These are phyloP conservation scores for Lonchura striata DNA, from an alignment of 2,113 vertebrate genomes.

Conservation along the genomic window DNA sequence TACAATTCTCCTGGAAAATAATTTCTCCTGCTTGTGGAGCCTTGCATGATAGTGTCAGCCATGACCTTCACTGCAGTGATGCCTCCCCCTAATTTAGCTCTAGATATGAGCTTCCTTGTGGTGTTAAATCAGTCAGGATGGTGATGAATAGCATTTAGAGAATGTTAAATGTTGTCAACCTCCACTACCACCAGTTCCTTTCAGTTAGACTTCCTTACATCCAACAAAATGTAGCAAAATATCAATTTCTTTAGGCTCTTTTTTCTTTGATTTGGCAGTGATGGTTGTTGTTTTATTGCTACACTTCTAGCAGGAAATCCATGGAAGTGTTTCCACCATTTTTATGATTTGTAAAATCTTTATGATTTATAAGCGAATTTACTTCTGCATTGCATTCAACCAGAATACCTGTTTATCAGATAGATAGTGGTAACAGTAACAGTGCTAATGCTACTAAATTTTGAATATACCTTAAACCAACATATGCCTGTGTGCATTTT, in stretches of 20 bases:
- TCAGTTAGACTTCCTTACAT: not conserved
- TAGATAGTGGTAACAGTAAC: not conserved
- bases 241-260: not conserved
- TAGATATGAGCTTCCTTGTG: not conserved
- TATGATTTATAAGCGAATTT: not conserved
- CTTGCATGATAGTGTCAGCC: not conserved
- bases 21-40: not conserved
- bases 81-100: not conserved
- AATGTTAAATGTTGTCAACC: not conserved
- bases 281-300: not conserved
- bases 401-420: not conserved
- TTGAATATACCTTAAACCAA: not conserved
- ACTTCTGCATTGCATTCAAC: fast-evolving
- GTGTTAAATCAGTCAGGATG: not conserved
- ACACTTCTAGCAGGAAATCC: not conserved
- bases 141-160: not conserved
- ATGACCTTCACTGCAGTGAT: not conserved
- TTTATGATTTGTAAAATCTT: not conserved
- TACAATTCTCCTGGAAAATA: not conserved
- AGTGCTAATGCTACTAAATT: not conserved
- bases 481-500: not conserved
- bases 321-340: not conserved
- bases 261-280: not conserved
- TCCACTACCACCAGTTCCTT: not conserved
- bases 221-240: not conserved